A percentile compares a stretch with the other conserved stretches of the same genome.
phyloP scores from a whole-genome alignment of 2,797 vertebrate species.

The Mus minutoides region DNA sequence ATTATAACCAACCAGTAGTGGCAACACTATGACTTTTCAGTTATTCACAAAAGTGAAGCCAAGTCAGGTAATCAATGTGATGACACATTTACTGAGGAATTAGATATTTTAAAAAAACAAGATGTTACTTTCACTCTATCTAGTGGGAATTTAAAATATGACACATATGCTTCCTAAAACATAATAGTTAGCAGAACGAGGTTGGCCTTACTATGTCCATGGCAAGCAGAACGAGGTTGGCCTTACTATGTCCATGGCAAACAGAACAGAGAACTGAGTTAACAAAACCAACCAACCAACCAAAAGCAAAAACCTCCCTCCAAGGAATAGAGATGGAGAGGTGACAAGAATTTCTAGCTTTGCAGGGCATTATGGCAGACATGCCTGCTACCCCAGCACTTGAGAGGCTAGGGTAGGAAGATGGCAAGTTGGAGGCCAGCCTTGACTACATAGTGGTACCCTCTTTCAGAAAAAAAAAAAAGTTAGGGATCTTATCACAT shows the following conservation, averaged over 20 bases:
- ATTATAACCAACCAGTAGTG: neutral
- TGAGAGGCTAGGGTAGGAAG: neutral
- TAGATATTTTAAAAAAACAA: neutral
- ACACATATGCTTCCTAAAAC: neutral
- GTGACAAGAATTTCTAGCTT: neutral
- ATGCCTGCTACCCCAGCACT: neutral
- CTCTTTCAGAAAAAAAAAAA: neutral
- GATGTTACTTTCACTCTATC: neutral
- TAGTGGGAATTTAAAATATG: neutral
- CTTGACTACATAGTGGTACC: neutral
- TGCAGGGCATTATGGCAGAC: neutral
- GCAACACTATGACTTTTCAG: neutral
- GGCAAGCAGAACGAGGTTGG: neutral
- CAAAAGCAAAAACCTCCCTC: neutral
- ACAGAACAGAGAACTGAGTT: neutral
- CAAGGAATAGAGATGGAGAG: neutral
- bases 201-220: neutral
- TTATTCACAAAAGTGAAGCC: neutral
- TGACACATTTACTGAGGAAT: neutral
- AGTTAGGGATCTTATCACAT: neutral
- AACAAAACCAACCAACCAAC: neutral
- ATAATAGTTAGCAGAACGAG: neutral
- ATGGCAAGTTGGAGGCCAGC: neutral
- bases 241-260: neutral
- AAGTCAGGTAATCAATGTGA: neutral